Evolutionary conservation across 2,797 vertebrate species (phyloP).

Genomic region (Tenualosa thibaudeaui): DNA sequence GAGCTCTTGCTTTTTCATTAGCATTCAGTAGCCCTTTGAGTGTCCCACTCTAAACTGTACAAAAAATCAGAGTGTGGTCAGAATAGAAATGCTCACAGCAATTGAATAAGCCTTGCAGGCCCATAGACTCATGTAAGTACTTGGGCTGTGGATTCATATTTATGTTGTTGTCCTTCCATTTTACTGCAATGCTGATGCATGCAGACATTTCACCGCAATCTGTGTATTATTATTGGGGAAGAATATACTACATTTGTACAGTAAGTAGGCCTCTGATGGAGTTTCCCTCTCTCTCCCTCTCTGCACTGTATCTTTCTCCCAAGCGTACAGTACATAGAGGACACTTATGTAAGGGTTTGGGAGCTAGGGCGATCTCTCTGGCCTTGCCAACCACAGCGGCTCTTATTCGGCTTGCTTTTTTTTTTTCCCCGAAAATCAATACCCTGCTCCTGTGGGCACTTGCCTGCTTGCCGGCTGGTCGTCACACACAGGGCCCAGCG

Average conservation of each 20-base stretch:
- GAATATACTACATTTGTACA: background rate
- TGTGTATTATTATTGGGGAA: background rate
- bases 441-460: background rate
- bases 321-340: background rate
- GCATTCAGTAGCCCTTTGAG: background rate
- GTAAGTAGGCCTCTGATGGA: conserved; percentile 6
- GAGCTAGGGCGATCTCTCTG: background rate
- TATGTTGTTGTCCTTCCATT: background rate
- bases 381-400: too few relatives aligned
- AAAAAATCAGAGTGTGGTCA: background rate
- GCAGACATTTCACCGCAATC: background rate
- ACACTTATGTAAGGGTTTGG: background rate
- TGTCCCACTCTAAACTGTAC: background rate
- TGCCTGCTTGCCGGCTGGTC: background rate
- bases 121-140: background rate
- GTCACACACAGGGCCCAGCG: background rate
- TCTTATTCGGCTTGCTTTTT: background rate
- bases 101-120: background rate
- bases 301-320: background rate
- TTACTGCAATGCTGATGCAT: background rate
- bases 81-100: background rate
- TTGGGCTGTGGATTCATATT: background rate
- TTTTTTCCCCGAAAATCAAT: conserved; percentile 6
- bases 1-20: background rate
- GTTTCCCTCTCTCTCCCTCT: background rate